Conservation (phyloP, 2,113 vertebrate genomes). For the Entomyzon cyanotis region DNA sequence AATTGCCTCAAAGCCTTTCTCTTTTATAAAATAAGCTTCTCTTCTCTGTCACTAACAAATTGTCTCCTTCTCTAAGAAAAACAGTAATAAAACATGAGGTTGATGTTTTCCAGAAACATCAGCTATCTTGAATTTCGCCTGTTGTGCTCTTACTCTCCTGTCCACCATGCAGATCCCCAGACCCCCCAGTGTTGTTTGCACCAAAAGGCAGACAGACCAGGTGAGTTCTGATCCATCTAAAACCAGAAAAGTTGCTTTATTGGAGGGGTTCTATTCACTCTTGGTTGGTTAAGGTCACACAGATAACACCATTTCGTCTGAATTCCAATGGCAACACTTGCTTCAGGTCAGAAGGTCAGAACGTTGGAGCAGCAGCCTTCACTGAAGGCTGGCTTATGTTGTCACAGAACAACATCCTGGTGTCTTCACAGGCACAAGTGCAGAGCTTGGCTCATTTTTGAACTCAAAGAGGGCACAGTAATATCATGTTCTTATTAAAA, state of each 20-base stretch:
- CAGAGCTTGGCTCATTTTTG: not conserved
- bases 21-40: not conserved
- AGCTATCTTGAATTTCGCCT: not conserved
- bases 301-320: not conserved
- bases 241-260: not conserved
- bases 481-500: not conserved
- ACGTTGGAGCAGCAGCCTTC: not conserved
- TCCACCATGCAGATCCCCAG: not conserved
- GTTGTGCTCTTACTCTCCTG: not conserved
- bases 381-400: not conserved
- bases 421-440: not conserved
- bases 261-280: not conserved
- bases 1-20: not conserved
- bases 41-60: not conserved
- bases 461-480: not conserved
- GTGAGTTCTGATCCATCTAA: not conserved
- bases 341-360: not conserved
- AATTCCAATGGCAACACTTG: not conserved
- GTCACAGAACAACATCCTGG: not conserved
- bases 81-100: not conserved
- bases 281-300: not conserved
- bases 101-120: not conserved
- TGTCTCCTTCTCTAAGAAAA: not conserved
- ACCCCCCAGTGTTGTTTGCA: accelerated
- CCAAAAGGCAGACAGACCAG: not conserved